phyloP scores from a whole-genome alignment of 2,797 vertebrate genomes.

The Phylloscopus collybita region DNA sequence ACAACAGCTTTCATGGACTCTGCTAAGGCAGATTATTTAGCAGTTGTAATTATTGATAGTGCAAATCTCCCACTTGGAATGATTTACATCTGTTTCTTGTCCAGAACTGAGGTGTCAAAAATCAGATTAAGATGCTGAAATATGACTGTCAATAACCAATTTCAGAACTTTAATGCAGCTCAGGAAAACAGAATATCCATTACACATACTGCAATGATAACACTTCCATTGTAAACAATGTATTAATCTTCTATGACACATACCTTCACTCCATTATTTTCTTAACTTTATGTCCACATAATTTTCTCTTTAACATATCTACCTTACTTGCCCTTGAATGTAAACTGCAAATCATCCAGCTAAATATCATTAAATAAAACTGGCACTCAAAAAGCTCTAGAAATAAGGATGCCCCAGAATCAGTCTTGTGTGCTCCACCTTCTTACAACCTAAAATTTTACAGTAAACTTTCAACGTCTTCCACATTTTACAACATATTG shows the following conservation, averaged over 20 bases:
- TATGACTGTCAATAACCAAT: background rate
- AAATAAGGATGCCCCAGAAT: background rate
- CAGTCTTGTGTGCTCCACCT: background rate
- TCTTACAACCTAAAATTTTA: background rate
- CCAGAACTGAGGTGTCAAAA: background rate
- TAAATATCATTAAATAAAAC: background rate
- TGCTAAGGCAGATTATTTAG: background rate
- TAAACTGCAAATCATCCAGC: background rate
- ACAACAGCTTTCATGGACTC: background rate
- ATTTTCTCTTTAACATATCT: background rate
- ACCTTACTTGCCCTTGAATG: background rate
- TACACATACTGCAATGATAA: background rate
- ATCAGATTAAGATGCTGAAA: slow-evolving; percentile 40
- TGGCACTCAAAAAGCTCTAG: background rate
- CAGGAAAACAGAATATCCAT: slow-evolving; percentile 1
- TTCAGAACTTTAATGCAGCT: background rate
- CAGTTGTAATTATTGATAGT: background rate
- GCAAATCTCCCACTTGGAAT: background rate
- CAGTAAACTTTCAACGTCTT: background rate
- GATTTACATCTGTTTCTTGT: background rate
- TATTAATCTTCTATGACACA: background rate
- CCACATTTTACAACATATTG: background rate
- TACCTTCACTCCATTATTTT: background rate
- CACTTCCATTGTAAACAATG: background rate
- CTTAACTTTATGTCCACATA: background rate